Conservation (phyloP, 2,888 invertebrate species). For the Tinea pellionella region DNA sequence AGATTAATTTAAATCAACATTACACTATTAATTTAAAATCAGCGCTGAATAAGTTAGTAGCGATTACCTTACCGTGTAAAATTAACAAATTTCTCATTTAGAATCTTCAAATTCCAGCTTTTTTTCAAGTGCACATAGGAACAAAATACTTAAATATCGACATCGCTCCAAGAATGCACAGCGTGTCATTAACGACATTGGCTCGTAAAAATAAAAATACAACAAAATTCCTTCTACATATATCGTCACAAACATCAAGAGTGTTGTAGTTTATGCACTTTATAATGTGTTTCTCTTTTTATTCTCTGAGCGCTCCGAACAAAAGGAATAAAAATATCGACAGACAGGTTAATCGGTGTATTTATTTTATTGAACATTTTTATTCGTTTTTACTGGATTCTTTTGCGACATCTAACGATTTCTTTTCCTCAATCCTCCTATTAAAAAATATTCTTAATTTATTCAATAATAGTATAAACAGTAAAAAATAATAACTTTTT, state of each 20-base stretch:
- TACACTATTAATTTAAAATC: too few relatives aligned
- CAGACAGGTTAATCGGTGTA: neutral
- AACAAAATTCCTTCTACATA: constrained; percentile 16
- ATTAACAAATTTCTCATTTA: too few relatives aligned
- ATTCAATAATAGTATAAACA: too few relatives aligned
- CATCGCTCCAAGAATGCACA: neutral
- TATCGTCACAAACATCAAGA: constrained; percentile 7
- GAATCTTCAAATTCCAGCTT: too few relatives aligned
- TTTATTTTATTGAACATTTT: neutral
- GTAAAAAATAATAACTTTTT: too few relatives aligned
- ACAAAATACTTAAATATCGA: neutral
- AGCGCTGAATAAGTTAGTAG: too few relatives aligned
- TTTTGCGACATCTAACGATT: neutral
- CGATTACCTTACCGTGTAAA: too few relatives aligned
- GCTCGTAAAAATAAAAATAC: constrained; percentile 21
- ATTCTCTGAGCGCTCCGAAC: neutral
- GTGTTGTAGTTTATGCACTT: constrained; percentile 2
- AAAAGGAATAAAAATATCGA: neutral
- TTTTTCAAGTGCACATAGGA: neutral
- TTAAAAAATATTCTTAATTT: too few relatives aligned
- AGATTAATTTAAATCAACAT: too few relatives aligned
- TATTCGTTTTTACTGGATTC: neutral
- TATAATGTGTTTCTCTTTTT: neutral
- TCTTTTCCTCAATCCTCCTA: too few relatives aligned
- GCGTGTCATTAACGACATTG: constrained; percentile 27